These are phyloP conservation scores for Diplolepis rosae DNA, from an alignment of 2,888 invertebrate genomes.

Conservation along the genomic window DNA sequence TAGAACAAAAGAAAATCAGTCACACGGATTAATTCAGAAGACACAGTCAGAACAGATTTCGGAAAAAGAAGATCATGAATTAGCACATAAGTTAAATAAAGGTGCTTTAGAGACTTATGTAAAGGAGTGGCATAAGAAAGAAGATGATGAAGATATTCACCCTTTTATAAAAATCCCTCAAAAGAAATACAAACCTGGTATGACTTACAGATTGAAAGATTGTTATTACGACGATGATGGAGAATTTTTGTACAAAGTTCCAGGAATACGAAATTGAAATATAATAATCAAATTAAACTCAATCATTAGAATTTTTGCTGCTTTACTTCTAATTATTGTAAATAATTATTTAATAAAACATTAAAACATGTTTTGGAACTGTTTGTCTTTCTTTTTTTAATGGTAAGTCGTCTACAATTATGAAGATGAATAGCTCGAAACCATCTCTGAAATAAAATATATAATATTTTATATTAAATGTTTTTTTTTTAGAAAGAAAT, in stretches of 20 bases:
- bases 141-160: constrained; percentile 71
- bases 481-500: too few species aligned
- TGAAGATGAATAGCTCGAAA: too few species aligned
- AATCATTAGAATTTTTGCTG: neutral
- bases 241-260: constrained; percentile 85
- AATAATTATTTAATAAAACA: too few species aligned
- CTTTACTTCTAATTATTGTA: neutral
- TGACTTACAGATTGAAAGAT: constrained; percentile 84
- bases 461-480: too few species aligned
- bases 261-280: constrained; percentile 61
- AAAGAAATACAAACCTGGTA: constrained; percentile 78
- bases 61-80: neutral
- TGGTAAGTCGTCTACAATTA: too few species aligned
- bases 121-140: constrained; percentile 66
- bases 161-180: constrained; percentile 81
- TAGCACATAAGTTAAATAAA: neutral
- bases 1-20: neutral
- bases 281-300: neutral
- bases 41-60: neutral
- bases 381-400: too few species aligned
- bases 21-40: neutral
- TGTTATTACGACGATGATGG: constrained; percentile 89
- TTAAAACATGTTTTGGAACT: neutral
- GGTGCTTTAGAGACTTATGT: constrained; percentile 56
- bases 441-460: too few species aligned